Conservation (phyloP, 2,797 vertebrate genomes). For the Spinus olivaceus region DNA sequence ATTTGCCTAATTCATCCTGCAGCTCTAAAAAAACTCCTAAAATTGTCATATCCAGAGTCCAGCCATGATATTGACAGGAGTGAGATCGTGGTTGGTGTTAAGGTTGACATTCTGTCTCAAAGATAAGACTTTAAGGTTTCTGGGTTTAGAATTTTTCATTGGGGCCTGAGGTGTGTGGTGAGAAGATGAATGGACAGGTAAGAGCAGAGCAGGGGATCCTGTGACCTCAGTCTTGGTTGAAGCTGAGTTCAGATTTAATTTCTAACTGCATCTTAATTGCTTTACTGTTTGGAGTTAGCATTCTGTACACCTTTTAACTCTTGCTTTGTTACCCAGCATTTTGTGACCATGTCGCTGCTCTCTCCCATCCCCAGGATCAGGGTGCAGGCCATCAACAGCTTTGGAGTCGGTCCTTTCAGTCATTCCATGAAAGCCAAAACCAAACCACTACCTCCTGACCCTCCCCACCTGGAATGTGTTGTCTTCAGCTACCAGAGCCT, state of each 20-base stretch:
- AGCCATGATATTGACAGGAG: rapidly evolving
- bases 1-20: neutral
- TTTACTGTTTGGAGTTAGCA: neutral
- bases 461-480: slow-evolving; percentile 79
- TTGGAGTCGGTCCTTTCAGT: slow-evolving; percentile 80
- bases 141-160: neutral
- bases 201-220: neutral
- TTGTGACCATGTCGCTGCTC: neutral
- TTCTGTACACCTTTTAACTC: neutral
- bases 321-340: neutral
- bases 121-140: neutral
- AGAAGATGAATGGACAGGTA: no score
- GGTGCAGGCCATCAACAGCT: slow-evolving; percentile 79
- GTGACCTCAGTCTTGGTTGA: neutral
- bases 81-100: neutral
- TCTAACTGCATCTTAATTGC: neutral
- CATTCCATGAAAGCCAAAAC: slow-evolving; percentile 79
- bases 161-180: neutral
- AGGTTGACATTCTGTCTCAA: neutral
- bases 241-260: neutral
- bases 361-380: slow-evolving; percentile 67
- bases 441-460: slow-evolving; percentile 78
- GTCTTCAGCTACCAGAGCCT: slow-evolving; percentile 82
- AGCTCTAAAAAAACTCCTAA: neutral
- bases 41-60: neutral